Evolutionary conservation across 2,113 vertebrate genomes (phyloP).

Genomic region (Macaca nemestrina): DNA sequence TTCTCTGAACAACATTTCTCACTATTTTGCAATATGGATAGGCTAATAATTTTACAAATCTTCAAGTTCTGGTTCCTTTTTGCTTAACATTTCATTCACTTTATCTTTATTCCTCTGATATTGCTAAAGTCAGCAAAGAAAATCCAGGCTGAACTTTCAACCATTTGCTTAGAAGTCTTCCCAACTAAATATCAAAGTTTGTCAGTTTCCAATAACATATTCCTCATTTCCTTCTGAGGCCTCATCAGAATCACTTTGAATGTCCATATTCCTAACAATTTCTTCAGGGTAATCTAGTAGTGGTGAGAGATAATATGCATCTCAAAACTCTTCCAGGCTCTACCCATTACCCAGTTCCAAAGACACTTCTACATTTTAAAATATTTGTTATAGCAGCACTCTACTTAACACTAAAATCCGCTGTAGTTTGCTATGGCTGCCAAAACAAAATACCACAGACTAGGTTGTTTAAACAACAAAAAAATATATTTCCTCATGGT

Average conservation of each 20-base stretch:
- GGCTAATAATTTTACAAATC: background rate
- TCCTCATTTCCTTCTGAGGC: too few relatives aligned
- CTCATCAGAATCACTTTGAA: too few relatives aligned
- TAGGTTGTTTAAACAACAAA: background rate
- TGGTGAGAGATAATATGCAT: too few relatives aligned
- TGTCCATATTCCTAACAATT: too few relatives aligned
- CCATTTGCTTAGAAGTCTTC: too few relatives aligned
- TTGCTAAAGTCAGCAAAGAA: background rate
- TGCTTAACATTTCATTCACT: background rate
- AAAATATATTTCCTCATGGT: background rate
- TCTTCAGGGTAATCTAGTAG: too few relatives aligned
- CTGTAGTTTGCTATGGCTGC: background rate
- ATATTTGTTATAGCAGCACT: too few relatives aligned
- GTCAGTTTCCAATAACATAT: too few relatives aligned
- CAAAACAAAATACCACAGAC: background rate
- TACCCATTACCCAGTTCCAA: too few relatives aligned
- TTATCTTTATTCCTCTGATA: background rate
- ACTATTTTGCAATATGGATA: background rate
- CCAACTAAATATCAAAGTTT: too few relatives aligned
- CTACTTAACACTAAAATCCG: background rate
- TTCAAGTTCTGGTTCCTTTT: background rate
- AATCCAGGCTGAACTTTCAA: background rate
- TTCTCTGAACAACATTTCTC: background rate
- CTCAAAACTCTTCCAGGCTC: too few relatives aligned
- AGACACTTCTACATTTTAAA: too few relatives aligned